phyloP scores from a whole-genome alignment of 2,888 invertebrate genomes.

The Drosophila lacicola region DNA sequence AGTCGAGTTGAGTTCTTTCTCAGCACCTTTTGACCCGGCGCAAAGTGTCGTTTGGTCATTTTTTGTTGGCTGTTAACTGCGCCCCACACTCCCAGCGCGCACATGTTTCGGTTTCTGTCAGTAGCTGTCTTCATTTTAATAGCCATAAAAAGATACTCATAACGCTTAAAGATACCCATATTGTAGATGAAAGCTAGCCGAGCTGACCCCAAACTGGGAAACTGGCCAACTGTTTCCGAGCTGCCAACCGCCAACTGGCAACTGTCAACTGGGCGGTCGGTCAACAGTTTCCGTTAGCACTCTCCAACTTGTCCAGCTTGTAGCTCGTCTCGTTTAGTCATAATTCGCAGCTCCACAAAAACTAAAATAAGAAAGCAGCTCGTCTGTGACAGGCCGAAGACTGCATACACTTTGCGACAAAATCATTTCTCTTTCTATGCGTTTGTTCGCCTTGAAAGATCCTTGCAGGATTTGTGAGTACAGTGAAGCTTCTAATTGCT shows the following conservation, averaged over 20 bases:
- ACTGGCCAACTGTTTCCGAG: slow-evolving; percentile 40
- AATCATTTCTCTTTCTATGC: too few relatives aligned
- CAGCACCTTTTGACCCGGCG: slow-evolving; percentile 76
- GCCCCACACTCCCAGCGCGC: slow-evolving; percentile 49
- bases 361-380: too few relatives aligned
- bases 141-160: slow-evolving; percentile 67
- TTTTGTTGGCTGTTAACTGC: slow-evolving; percentile 54
- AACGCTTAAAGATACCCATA: slow-evolving; percentile 36
- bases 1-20: slow-evolving; percentile 62
- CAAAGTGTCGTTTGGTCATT: slow-evolving; percentile 35
- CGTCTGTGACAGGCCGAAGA: too few relatives aligned
- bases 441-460: too few relatives aligned
- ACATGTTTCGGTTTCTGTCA: slow-evolving; percentile 34
- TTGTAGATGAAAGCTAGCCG: slow-evolving; percentile 75
- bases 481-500: too few relatives aligned
- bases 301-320: slow-evolving; percentile 58
- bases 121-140: slow-evolving; percentile 41
- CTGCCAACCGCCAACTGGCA: slow-evolving; percentile 23
- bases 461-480: too few relatives aligned
- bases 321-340: slow-evolving; percentile 57
- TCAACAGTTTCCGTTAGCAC: slow-evolving; percentile 68
- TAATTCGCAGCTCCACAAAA: slow-evolving; percentile 21
- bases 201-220: slow-evolving; percentile 52
- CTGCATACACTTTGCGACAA: too few relatives aligned
- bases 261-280: slow-evolving; percentile 37